Percentiles rank a stretch among this genome's conserved stretches.
phyloP scores from a whole-genome alignment of 2,888 invertebrate species.

The Tetragnatha montana region DNA sequence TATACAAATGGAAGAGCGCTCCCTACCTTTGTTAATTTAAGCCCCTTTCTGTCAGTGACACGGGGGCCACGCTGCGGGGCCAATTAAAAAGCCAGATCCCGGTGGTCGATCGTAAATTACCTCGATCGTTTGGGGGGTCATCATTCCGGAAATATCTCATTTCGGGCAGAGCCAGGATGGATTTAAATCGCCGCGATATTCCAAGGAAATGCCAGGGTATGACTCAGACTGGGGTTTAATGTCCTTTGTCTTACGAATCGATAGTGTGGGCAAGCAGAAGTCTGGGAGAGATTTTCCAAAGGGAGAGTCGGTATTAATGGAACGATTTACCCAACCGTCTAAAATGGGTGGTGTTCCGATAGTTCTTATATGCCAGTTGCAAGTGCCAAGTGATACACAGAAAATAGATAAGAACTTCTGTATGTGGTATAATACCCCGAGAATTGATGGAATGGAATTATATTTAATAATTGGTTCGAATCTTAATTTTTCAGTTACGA shows the following conservation, averaged over 20 bases:
- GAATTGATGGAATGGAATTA: too few relatives aligned
- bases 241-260: background rate
- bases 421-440: too few relatives aligned
- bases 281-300: background rate
- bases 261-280: background rate
- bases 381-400: too few relatives aligned
- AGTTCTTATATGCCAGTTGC: too few relatives aligned
- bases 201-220: background rate
- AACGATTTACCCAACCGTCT: too few relatives aligned
- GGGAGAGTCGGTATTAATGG: background rate
- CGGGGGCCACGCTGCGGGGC: conserved; percentile 11
- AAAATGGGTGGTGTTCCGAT: too few relatives aligned
- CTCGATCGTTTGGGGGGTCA: background rate
- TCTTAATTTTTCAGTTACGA: too few relatives aligned
- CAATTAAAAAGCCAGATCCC: conserved; percentile 44
- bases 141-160: background rate
- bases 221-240: background rate
- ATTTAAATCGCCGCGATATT: conserved; percentile 6
- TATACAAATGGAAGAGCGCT: conserved; percentile 25
- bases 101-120: conserved; percentile 5
- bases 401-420: too few relatives aligned
- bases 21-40: conserved; percentile 38
- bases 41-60: conserved; percentile 26
- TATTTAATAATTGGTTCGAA: too few relatives aligned
- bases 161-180: background rate